Evolutionary conservation across 2,113 vertebrate genomes (phyloP).

Genomic region (Chaenogobius annularis): DNA sequence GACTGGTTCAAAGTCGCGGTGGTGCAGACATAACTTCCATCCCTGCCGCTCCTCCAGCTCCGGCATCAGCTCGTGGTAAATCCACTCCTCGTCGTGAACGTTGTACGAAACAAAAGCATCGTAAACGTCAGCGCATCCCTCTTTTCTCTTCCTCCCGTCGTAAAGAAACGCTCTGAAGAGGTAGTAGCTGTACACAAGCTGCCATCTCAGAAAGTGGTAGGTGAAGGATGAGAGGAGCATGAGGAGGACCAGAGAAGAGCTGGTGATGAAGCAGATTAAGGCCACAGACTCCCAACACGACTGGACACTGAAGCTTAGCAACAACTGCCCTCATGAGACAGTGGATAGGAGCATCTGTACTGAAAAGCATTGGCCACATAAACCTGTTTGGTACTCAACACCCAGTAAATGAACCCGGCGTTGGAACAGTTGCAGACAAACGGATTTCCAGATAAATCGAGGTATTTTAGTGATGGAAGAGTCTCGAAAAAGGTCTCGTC

Average conservation of each 20-base stretch:
- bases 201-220: conserved; percentile 68
- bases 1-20: conserved; percentile 79
- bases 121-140: conserved; percentile 46
- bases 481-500: conserved; percentile 24
- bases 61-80: conserved; percentile 68
- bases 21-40: conserved; percentile 79
- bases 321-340: conserved; percentile 30
- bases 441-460: conserved; percentile 71
- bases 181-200: conserved; percentile 73
- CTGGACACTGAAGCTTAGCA: conserved; percentile 49
- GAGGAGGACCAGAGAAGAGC: conserved; percentile 27
- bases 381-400: conserved; percentile 36
- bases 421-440: conserved; percentile 77
- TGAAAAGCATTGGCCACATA: conserved; percentile 69
- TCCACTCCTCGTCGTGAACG: conserved; percentile 73
- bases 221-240: conserved; percentile 57
- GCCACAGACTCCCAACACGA: conserved; percentile 41
- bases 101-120: conserved; percentile 82
- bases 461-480: conserved; percentile 56
- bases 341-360: conserved; percentile 72
- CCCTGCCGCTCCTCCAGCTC: conserved; percentile 74
- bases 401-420: conserved; percentile 66
- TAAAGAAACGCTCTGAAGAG: conserved; percentile 67
- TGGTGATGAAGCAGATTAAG: conserved; percentile 63
- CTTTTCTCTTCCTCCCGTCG: conserved; percentile 55